Conservation (phyloP, 2,888 invertebrate genomes). For the Lordiphosa fenestrarum region DNA sequence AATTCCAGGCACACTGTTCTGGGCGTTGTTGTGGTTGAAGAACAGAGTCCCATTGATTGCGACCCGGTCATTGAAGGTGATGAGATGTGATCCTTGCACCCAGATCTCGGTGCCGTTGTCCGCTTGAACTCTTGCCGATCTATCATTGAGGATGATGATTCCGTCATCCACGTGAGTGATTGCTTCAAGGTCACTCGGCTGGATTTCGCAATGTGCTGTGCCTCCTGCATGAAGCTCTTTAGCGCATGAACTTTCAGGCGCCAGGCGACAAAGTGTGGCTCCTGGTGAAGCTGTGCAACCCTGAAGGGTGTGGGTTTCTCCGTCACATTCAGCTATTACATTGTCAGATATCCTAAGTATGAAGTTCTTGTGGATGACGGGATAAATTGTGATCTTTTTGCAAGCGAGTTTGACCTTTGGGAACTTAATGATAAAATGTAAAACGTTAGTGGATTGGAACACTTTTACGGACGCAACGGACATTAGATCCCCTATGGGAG, state of each 20-base stretch:
- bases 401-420: conserved; percentile 13
- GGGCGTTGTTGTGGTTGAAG: too few relatives aligned
- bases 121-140: conserved; percentile 2
- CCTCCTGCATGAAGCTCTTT: conserved; percentile 11
- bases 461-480: conserved; percentile 11
- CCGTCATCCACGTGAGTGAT: conserved; percentile 12
- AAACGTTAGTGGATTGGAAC: conserved; percentile 7
- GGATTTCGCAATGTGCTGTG: conserved; percentile 6
- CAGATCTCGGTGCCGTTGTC: conserved; percentile 9
- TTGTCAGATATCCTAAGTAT: conserved; percentile 11
- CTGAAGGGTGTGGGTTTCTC: conserved; percentile 4
- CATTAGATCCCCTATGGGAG: conserved; percentile 12
- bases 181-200: conserved; percentile 14
- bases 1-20: too few relatives aligned
- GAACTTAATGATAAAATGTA: conserved; percentile 12
- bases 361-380: conserved; percentile 1
- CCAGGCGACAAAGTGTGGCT: conserved; percentile 13
- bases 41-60: too few relatives aligned
- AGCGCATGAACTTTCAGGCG: conserved; percentile 6
- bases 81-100: conserved; percentile 7
- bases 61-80: conserved; percentile 8
- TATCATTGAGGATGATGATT: conserved; percentile 10
- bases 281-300: conserved; percentile 7
- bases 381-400: conserved; percentile 10
- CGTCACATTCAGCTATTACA: conserved; percentile 9